These are phyloP conservation scores for Phylloscopus trochilus DNA, from an alignment of 2,113 vertebrate species.

Conservation along the genomic window DNA sequence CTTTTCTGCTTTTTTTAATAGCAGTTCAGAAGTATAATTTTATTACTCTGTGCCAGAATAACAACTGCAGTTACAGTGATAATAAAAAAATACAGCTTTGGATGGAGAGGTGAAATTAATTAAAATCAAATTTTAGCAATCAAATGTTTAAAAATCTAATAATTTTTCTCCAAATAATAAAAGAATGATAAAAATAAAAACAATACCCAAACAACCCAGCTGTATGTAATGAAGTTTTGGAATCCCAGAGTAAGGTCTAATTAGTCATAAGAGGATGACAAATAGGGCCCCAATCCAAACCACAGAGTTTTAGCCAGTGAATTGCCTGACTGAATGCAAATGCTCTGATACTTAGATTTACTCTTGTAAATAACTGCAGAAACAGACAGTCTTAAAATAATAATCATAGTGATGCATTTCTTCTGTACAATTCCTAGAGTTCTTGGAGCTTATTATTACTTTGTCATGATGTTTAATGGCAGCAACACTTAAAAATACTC, in stretches of 20 bases:
- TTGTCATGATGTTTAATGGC: neutral
- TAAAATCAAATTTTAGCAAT: neutral
- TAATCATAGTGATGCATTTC: too few relatives aligned
- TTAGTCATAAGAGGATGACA: neutral
- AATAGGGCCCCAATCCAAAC: neutral
- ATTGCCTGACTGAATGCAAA: neutral
- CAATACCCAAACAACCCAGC: neutral
- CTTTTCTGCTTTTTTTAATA: neutral
- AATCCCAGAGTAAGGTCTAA: neutral
- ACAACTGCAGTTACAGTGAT: neutral
- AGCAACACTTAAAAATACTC: neutral
- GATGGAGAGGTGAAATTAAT: neutral
- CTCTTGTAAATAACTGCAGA: neutral
- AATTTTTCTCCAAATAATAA: neutral
- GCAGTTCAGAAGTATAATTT: neutral
- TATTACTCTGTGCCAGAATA: neutral
- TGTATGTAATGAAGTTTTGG: constrained; percentile 6
- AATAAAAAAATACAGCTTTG: neutral
- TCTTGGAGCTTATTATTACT: neutral
- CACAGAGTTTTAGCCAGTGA: neutral
- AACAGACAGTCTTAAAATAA: neutral
- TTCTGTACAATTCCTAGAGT: neutral
- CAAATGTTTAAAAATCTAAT: neutral
- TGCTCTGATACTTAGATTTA: neutral
- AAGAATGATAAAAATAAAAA: neutral